Evolutionary conservation across 2,797 vertebrate species (phyloP).

Genomic region (Chelidonichthys spinosus): DNA sequence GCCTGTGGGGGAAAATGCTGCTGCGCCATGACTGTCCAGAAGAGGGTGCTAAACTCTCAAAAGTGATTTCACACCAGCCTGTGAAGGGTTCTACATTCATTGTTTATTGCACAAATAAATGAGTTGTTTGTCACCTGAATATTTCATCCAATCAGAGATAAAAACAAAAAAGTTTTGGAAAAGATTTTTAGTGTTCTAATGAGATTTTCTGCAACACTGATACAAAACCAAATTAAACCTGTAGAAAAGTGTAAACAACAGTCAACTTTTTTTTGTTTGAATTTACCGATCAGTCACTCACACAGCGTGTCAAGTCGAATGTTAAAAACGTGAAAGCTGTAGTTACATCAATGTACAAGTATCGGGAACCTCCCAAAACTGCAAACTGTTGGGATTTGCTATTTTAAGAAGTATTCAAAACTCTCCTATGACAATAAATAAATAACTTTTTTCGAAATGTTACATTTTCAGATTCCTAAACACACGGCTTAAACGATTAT

Average conservation of each 20-base stretch:
- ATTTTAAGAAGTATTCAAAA: constrained; percentile 32
- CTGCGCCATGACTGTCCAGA: constrained; percentile 36
- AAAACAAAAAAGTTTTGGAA: constrained; percentile 39
- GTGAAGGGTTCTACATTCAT: constrained; percentile 75
- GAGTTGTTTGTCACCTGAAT: constrained; percentile 46
- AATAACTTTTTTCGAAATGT: constrained; percentile 16
- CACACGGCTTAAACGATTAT: constrained; percentile 18
- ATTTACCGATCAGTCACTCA: constrained; percentile 1
- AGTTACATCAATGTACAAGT: constrained; percentile 33
- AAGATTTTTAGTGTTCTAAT: constrained; percentile 19
- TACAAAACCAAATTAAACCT: constrained; percentile 37
- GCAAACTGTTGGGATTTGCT: constrained; percentile 35
- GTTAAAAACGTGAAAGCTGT: neutral
- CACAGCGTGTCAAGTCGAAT: constrained; percentile 22
- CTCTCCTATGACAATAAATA: constrained; percentile 14
- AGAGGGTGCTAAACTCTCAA: constrained; percentile 33
- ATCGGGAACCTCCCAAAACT: constrained; percentile 33
- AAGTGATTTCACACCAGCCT: constrained; percentile 52
- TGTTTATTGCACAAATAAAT: constrained; percentile 83
- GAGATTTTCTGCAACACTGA: constrained; percentile 6
- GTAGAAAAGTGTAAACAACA: constrained; percentile 58
- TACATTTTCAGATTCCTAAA: constrained; percentile 15
- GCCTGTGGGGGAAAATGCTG: constrained; percentile 18
- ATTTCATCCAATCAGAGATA: constrained; percentile 42
- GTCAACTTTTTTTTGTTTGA: constrained; percentile 10